Conservation (phyloP, 2,888 invertebrate genomes). For the Troides aeacus region DNA sequence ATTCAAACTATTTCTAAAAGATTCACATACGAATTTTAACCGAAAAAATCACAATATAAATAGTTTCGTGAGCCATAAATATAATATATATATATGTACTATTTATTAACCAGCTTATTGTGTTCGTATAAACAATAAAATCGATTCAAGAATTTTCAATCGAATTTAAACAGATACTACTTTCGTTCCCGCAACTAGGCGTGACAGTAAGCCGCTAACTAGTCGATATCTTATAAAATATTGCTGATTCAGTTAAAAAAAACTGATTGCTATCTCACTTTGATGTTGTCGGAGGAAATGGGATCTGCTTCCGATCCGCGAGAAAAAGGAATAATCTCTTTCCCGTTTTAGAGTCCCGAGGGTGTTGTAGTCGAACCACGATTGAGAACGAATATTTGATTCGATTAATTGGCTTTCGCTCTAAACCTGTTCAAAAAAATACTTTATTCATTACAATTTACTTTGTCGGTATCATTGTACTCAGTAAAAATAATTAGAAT, state of each 20-base stretch:
- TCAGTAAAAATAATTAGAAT: neutral
- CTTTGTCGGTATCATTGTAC: neutral
- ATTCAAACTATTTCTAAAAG: no score
- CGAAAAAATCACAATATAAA: neutral
- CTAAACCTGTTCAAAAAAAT: neutral
- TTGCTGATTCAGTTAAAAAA: conserved; percentile 75
- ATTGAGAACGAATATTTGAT: conserved; percentile 18
- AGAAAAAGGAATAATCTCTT: conserved; percentile 75
- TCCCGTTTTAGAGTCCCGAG: conserved; percentile 65
- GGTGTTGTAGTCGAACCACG: conserved; percentile 34
- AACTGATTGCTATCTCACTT: conserved; percentile 77
- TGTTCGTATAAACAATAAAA: neutral
- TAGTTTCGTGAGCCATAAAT: no score
- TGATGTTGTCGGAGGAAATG: conserved; percentile 79
- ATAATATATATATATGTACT: no score
- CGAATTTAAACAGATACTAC: neutral
- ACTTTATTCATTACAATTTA: neutral
- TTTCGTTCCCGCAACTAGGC: conserved; percentile 2
- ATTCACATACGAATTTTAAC: no score
- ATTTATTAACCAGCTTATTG: no score
- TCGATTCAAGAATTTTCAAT: neutral
- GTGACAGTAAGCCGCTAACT: conserved; percentile 43
- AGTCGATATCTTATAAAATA: conserved; percentile 67
- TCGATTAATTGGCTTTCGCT: conserved; percentile 11
- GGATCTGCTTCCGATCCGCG: conserved; percentile 77